These are phyloP conservation scores for Tetranychus truncatus DNA, from an alignment of 2,888 invertebrate genomes.

Conservation along the genomic window DNA sequence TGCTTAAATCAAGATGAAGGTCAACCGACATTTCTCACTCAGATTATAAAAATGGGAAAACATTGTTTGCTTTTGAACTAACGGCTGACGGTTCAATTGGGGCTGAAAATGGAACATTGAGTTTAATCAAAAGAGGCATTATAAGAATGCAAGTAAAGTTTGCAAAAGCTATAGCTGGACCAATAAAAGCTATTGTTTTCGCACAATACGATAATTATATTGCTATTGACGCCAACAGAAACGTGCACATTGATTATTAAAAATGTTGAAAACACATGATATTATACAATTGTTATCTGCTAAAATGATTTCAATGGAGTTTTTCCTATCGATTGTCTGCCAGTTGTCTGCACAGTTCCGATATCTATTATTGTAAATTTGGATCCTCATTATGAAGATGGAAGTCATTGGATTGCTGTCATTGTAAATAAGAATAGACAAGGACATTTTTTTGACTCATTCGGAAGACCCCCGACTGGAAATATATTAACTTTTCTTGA, in stretches of 20 bases:
- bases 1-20: not conserved
- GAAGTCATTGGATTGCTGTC: conserved; percentile 6
- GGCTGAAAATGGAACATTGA: not conserved
- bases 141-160: not conserved
- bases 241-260: not conserved
- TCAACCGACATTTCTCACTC: not conserved
- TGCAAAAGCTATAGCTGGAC: not conserved
- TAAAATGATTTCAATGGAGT: not conserved
- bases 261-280: not conserved
- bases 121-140: not conserved
- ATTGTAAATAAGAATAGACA: not conserved
- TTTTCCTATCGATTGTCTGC: not conserved
- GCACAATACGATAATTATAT: not conserved
- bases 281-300: not conserved
- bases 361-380: not conserved
- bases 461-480: not conserved
- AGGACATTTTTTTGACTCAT: not conserved
- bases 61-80: not conserved
- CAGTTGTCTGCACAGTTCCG: no score
- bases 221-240: not conserved
- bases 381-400: not conserved
- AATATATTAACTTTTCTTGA: not conserved
- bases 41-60: not conserved
- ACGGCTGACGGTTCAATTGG: not conserved
- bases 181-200: not conserved